These are phyloP conservation scores for Strigops habroptila DNA, from an alignment of 2,113 vertebrate species.

Conservation along the genomic window DNA sequence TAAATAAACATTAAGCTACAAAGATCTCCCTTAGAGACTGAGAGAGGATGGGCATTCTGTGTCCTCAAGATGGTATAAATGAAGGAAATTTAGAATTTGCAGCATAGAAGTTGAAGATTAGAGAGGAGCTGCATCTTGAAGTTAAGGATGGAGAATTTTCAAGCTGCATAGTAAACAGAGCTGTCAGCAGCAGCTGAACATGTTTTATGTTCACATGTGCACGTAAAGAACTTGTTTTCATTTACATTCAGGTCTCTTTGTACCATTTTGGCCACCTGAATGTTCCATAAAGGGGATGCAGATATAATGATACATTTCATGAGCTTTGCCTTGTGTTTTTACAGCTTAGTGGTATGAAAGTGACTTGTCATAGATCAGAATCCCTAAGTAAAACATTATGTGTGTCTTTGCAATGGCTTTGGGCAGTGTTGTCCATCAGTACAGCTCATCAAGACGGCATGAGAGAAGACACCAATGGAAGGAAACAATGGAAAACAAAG, in stretches of 20 bases:
- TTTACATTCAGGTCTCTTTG: neutral
- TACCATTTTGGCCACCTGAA: neutral
- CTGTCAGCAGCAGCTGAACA: neutral
- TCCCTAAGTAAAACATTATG: neutral
- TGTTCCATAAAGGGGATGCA: neutral
- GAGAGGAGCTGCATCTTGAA: neutral
- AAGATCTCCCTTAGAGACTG: neutral
- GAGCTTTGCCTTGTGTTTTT: neutral
- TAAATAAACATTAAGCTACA: neutral
- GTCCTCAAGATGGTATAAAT: neutral
- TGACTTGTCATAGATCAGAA: neutral
- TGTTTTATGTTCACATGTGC: neutral
- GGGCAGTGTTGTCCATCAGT: neutral
- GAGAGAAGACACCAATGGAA: neutral
- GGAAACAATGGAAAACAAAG: neutral
- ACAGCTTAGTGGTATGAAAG: neutral
- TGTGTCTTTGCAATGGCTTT: neutral
- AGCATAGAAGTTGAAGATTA: neutral
- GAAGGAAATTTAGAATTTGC: neutral
- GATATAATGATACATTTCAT: neutral
- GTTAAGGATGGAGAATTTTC: neutral
- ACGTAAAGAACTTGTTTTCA: neutral
- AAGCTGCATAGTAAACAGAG: neutral
- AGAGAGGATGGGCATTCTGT: neutral
- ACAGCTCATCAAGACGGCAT: neutral